Evolutionary conservation across 2,113 vertebrate species (phyloP).

Genomic region (Galemys pyrenaicus): DNA sequence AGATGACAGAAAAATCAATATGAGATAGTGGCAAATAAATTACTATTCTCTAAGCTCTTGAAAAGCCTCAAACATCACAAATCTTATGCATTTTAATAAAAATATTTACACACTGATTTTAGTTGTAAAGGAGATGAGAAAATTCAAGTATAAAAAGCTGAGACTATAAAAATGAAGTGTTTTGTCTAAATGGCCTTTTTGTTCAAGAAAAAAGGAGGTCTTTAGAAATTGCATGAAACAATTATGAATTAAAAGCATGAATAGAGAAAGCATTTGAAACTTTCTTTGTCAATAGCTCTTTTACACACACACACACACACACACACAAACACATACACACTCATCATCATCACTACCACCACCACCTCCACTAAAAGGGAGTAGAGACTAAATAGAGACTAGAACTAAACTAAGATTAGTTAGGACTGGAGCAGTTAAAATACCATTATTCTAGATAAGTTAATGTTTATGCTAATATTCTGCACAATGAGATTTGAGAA

Average conservation of each 20-base stretch:
- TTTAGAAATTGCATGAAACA: not conserved
- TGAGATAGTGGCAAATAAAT: constrained; percentile 67
- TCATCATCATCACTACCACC: not conserved
- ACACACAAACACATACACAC: not conserved
- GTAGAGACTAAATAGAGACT: not conserved
- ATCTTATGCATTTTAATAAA: constrained; percentile 25
- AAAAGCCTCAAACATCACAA: constrained; percentile 36
- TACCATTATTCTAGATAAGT: not conserved
- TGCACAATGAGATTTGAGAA: not conserved
- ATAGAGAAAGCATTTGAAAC: not conserved
- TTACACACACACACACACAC: not conserved
- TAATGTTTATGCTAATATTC: not conserved
- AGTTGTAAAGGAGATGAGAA: constrained; percentile 23
- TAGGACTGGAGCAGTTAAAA: not conserved
- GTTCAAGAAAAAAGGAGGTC: not conserved
- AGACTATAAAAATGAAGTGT: constrained; percentile 8
- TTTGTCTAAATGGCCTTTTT: not conserved
- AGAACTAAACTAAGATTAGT: not conserved
- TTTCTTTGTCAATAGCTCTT: not conserved
- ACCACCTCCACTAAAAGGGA: not conserved
- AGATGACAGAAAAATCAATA: constrained; percentile 68
- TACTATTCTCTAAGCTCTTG: constrained; percentile 59
- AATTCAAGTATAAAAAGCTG: not conserved
- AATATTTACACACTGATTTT: constrained; percentile 43
- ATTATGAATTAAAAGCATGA: too few relatives aligned